Percentiles rank a stretch among this genome's conserved stretches.
phyloP scores from a whole-genome alignment of 2,113 vertebrate species.

The Typhlomys cinereus region DNA sequence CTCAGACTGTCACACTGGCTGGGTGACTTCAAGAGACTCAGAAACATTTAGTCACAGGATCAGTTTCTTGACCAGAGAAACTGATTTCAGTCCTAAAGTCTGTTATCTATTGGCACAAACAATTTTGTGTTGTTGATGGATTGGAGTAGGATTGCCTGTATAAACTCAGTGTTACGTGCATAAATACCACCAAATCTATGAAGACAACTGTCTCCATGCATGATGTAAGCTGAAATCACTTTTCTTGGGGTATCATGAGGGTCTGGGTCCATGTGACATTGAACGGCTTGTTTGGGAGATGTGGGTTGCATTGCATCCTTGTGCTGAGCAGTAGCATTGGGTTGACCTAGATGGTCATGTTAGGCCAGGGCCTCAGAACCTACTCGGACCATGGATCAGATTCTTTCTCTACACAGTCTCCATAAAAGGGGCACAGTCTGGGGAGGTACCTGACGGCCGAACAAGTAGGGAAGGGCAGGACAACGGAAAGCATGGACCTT shows the following conservation, averaged over 20 bases:
- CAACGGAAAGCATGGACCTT: rapidly evolving
- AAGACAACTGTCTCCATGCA: constrained; percentile 51
- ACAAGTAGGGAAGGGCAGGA: rapidly evolving
- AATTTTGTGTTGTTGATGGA: constrained; percentile 64
- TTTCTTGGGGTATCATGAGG: constrained; percentile 63
- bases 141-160: constrained; percentile 60
- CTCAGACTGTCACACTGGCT: constrained; percentile 58
- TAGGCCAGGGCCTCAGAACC: constrained; percentile 33
- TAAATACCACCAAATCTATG: constrained; percentile 79
- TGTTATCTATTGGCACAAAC: constrained; percentile 37
- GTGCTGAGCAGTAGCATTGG: neutral
- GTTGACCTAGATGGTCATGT: constrained; percentile 56
- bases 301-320: constrained; percentile 53
- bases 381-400: neutral
- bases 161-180: constrained; percentile 65
- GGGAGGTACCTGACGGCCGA: neutral
- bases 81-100: constrained; percentile 67
- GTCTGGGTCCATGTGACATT: constrained; percentile 51
- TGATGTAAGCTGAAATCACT: constrained; percentile 75
- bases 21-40: constrained; percentile 54
- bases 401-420: neutral
- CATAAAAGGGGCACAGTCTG: neutral
- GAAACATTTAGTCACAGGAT: constrained; percentile 61
- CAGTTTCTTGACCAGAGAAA: constrained; percentile 74
- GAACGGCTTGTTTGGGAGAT: constrained; percentile 64